Evolutionary conservation across 2,888 invertebrate species (phyloP).

Genomic region (Sycophila texana): DNA sequence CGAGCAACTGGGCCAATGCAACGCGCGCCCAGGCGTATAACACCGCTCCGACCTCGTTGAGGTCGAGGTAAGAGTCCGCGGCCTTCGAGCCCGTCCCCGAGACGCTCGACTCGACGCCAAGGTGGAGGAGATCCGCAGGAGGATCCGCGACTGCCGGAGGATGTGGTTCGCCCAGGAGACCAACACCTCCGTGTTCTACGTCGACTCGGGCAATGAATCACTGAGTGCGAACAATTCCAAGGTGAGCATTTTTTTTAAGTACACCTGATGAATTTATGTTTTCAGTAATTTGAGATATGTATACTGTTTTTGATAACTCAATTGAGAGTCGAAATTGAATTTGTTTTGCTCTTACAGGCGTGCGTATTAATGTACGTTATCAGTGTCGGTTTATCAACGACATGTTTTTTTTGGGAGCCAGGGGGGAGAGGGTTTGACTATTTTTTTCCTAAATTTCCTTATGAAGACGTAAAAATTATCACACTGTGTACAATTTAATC

Average conservation of each 20-base stretch:
- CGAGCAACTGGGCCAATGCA: no score
- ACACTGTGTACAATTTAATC: no score
- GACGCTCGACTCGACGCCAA: neutral
- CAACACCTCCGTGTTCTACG: slow-evolving; percentile 66
- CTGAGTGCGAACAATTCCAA: slow-evolving; percentile 60
- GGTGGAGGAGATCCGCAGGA: neutral
- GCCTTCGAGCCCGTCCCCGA: neutral
- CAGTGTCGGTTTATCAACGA: neutral
- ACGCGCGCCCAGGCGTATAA: no score
- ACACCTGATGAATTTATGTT: neutral
- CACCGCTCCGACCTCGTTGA: no score
- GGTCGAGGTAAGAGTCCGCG: no score
- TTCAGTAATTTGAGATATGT: neutral
- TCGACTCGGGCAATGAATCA: slow-evolving; percentile 65
- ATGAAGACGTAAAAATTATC: no score
- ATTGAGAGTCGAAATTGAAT: neutral
- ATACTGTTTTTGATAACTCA: neutral
- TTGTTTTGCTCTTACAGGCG: neutral
- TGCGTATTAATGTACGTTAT: neutral
- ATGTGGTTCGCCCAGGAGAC: slow-evolving; percentile 68
- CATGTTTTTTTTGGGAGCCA: no score
- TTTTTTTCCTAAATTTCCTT: no score
- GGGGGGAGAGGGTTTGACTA: no score
- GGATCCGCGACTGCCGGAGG: neutral
- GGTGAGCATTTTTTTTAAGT: slow-evolving; percentile 54